phyloP scores from a whole-genome alignment of 64 coral and sea anemone genomes.

The Pocillopora verrucosa region DNA sequence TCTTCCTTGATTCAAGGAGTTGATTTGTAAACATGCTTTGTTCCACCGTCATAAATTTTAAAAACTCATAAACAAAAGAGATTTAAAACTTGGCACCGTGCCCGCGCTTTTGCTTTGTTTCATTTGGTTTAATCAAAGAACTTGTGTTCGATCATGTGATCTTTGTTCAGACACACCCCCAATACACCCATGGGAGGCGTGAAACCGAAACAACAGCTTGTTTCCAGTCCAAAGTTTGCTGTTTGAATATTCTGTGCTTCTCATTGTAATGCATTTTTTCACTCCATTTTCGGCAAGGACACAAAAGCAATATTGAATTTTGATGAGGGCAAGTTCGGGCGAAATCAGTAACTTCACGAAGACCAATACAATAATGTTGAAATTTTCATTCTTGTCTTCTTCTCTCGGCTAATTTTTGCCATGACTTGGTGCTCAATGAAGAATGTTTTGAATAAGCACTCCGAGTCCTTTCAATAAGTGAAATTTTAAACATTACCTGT shows the following conservation, averaged over 20 bases:
- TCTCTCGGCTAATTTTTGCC: neutral
- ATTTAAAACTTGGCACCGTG: neutral
- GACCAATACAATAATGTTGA: neutral
- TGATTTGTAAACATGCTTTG: neutral
- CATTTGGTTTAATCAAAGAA: neutral
- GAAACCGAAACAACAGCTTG: neutral
- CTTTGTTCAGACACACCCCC: neutral
- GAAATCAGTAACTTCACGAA: neutral
- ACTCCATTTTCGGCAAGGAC: neutral
- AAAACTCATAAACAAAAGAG: neutral
- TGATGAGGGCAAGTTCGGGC: slow-evolving; percentile 1
- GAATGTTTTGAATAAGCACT: neutral
- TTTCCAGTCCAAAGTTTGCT: neutral
- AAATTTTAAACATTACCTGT: neutral
- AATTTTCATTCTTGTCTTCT: neutral
- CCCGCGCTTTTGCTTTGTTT: neutral
- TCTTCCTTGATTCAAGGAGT: neutral
- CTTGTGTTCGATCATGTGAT: neutral
- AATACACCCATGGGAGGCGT: neutral
- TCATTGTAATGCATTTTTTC: neutral
- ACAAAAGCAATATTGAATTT: neutral
- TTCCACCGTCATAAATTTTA: neutral
- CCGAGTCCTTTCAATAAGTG: neutral
- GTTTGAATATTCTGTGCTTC: neutral
- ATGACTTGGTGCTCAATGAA: neutral